Percentiles rank a stretch among this genome's conserved stretches.
These are phyloP conservation scores for Hypercompe scribonia DNA, from an alignment of 2,888 invertebrate species.

Conservation along the genomic window DNA sequence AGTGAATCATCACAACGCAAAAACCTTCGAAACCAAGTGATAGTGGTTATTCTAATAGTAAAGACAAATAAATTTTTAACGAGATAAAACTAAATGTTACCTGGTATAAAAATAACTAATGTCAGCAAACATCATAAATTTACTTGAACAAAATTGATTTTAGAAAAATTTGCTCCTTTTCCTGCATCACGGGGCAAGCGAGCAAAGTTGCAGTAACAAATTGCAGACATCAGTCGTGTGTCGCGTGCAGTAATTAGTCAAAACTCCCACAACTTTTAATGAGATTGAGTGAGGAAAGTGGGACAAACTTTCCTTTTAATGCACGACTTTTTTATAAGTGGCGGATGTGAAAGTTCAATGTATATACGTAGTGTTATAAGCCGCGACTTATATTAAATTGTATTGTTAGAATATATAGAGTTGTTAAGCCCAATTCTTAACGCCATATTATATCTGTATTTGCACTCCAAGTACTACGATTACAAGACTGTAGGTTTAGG, in stretches of 20 bases:
- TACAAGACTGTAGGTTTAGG: too few species aligned
- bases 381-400: too few species aligned
- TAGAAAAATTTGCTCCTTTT: constrained; percentile 31
- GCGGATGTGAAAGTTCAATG: constrained; percentile 27
- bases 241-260: constrained; percentile 64
- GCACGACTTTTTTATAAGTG: constrained; percentile 35
- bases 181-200: constrained; percentile 35
- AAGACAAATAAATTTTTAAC: background rate
- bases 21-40: background rate
- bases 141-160: constrained; percentile 40
- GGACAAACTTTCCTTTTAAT: constrained; percentile 44
- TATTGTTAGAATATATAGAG: too few species aligned
- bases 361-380: background rate
- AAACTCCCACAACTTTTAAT: constrained; percentile 66
- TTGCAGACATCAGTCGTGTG: constrained; percentile 62
- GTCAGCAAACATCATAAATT: constrained; percentile 43
- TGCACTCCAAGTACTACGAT: too few species aligned
- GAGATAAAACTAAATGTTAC: background rate
- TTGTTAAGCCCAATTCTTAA: too few species aligned
- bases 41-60: background rate
- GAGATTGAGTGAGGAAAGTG: constrained; percentile 52
- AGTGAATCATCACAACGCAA: background rate
- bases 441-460: too few species aligned
- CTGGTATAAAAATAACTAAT: constrained; percentile 10
- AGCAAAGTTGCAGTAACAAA: constrained; percentile 58